These are phyloP conservation scores for Formicarius rufipectus DNA, from an alignment of 2,113 vertebrate species.

Conservation along the genomic window DNA sequence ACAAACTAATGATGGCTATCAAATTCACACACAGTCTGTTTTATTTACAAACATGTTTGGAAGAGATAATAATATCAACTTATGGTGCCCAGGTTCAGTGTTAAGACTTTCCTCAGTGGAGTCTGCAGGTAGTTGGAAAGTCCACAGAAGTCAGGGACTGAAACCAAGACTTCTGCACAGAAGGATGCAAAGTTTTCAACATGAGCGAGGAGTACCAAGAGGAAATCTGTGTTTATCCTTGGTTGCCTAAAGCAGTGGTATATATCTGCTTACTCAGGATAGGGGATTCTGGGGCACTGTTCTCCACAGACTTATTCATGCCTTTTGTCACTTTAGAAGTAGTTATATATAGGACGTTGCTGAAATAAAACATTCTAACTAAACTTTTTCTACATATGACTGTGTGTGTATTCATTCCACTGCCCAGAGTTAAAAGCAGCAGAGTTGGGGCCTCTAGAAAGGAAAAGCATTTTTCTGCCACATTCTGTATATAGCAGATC, in stretches of 20 bases:
- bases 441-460: not conserved
- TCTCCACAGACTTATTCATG: not conserved
- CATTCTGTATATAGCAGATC: not conserved
- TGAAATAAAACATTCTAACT: not conserved
- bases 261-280: rapidly evolving
- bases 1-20: not conserved
- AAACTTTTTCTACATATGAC: not conserved
- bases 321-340: not conserved
- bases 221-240: not conserved
- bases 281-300: not conserved
- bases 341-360: not conserved
- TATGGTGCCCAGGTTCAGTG: not conserved
- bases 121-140: not conserved
- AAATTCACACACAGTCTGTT: not conserved
- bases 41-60: not conserved
- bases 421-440: not conserved
- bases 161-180: not conserved
- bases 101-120: not conserved
- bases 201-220: not conserved
- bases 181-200: not conserved
- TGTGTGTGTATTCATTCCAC: not conserved
- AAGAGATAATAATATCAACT: not conserved
- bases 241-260: not conserved
- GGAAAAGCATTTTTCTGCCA: not conserved
- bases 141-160: not conserved